Evolutionary conservation across 1,140 invertebrate species (phyloP).

Genomic region (Macrobrachium rosenbergii): DNA sequence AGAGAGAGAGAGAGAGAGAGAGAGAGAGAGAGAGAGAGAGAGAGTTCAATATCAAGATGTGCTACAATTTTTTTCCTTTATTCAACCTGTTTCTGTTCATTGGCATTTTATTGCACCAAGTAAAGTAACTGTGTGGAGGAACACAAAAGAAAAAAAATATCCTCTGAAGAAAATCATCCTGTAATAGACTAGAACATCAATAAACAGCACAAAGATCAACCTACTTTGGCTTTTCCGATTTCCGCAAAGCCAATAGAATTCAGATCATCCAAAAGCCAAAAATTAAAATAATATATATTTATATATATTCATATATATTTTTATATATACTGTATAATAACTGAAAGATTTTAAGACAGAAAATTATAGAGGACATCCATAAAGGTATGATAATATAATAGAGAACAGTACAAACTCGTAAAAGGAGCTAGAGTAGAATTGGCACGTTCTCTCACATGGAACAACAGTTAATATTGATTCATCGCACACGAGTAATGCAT

Average conservation of each 20-base stretch:
- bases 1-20: too few relatives aligned
- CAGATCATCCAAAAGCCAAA: conserved; percentile 40
- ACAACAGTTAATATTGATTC: conserved; percentile 43
- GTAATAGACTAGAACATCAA: conserved; percentile 62
- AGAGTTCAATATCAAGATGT: too few relatives aligned
- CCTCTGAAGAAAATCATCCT: conserved; percentile 41
- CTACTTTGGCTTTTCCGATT: conserved; percentile 20
- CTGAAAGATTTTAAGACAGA: conserved; percentile 16
- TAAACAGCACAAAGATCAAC: conserved; percentile 55
- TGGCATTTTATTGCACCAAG: conserved; percentile 40
- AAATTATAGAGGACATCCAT: conserved; percentile 26
- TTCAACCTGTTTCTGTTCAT: background rate
- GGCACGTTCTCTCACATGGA: conserved; percentile 52
- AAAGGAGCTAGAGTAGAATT: conserved; percentile 49
- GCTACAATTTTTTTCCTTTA: too few relatives aligned
- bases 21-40: too few relatives aligned
- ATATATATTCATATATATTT: conserved; percentile 13
- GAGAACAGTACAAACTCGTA: conserved; percentile 49
- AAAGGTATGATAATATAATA: conserved; percentile 38
- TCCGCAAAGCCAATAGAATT: conserved; percentile 34
- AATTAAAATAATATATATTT: conserved; percentile 33
- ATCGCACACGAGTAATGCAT: conserved; percentile 43
- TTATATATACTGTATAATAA: background rate
- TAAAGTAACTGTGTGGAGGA: conserved; percentile 26
- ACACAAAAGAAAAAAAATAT: conserved; percentile 39